phyloP scores from a whole-genome alignment of 2,888 invertebrate species.

The Netelia virgata region DNA sequence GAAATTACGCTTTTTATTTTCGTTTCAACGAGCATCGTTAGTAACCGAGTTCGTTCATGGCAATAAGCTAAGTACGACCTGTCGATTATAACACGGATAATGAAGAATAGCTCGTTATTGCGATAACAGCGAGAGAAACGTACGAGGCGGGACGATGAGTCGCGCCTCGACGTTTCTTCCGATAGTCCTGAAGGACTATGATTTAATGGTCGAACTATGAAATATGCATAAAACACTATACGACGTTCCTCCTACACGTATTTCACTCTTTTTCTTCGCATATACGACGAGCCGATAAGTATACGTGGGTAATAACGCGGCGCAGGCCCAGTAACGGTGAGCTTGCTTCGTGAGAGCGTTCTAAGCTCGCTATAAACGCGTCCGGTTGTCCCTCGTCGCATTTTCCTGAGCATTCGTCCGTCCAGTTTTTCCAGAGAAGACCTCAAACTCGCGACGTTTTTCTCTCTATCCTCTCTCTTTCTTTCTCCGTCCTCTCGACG shows the following conservation, averaged over 20 bases:
- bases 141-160: not conserved
- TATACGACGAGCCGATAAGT: too few species aligned
- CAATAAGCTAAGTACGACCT: too few species aligned
- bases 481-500: not conserved
- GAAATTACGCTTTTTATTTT: too few species aligned
- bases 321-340: slow-evolving; percentile 61
- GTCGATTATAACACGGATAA: too few species aligned
- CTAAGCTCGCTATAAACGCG: not conserved
- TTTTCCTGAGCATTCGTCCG: slow-evolving; percentile 23
- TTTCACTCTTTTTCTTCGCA: not conserved
- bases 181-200: slow-evolving; percentile 73
- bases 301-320: slow-evolving; percentile 2
- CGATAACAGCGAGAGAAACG: not conserved
- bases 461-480: too few species aligned
- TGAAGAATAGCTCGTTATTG: too few species aligned
- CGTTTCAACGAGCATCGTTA: too few species aligned
- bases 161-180: slow-evolving; percentile 15
- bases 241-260: not conserved
- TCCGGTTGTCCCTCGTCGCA: slow-evolving; percentile 16
- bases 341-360: not conserved
- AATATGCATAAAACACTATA: slow-evolving; percentile 78
- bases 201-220: slow-evolving; percentile 78
- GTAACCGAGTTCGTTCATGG: too few species aligned
- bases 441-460: not conserved
- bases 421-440: slow-evolving; percentile 20